Base-by-base conservation (phyloP, 2,797 vertebrate species). In the Lutra lutra region DNA sequence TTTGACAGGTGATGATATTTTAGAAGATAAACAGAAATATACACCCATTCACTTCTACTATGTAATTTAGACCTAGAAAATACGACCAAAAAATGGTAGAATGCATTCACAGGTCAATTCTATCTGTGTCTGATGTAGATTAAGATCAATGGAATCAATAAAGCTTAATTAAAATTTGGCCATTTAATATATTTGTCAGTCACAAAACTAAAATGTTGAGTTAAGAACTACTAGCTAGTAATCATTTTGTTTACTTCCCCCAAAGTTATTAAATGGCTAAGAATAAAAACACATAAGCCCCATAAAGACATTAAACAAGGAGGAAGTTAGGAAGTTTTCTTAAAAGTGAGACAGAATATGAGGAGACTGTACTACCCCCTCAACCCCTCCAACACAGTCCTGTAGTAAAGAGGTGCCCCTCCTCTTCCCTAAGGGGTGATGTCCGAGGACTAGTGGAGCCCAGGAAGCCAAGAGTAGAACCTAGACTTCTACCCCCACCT, bases 1-100 rank as follows among this genome's bases (percentile, higher is more conserved):
- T 97, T 95, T 87, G 92, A 97, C 92, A 93, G 79, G 80, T 95
- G 91, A 94, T 97, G 60, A 96, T 95, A 95, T 85, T 97, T 87
- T 80, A 70, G 48, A 97, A 90, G 79, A 96, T 91, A 97, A 96
- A 94, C 75, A 96, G 89, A 94, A 89, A 62, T 92, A 89, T 84
- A 40, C 25, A 64, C 70, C 23, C 43, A 70, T 85, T 40, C 58
- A 84, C 54, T 92, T 82, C 35, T 14, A 87, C 54, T 90, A 32
- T 25, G 46, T 93, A 93, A 96, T 97, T 89, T 62, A 95, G 80
- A 94, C 13, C 35, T 83, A 88, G 21, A 70, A 94, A 95, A 86
- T 79, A 93, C 88, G 29, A 56, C 27, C 56, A 29, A 82, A 18
- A 75, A 64, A 9, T 58, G 5, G 3, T 43, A 0, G 11, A 56